Conservation (phyloP, 1,140 invertebrate genomes). For the Eubasilissa regina region DNA sequence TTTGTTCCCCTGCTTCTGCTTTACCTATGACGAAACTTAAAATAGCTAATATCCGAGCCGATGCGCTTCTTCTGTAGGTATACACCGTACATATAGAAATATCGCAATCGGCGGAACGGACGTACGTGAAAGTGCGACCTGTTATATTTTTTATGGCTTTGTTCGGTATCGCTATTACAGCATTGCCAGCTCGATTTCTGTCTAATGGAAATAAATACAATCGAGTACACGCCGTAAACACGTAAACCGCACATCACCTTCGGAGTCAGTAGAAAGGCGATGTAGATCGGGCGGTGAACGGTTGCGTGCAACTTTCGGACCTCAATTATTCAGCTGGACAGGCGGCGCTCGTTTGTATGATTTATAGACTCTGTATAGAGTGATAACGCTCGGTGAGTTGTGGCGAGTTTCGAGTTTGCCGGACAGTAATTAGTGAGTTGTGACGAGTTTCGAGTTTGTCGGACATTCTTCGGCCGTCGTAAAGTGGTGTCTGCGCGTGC, state of each 20-base stretch:
- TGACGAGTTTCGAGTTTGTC: not conserved
- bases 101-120: slow-evolving; percentile 37
- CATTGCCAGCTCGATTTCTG: slow-evolving; percentile 33
- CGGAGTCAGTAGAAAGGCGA: not conserved
- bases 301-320: no score
- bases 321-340: not conserved
- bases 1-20: slow-evolving; percentile 21
- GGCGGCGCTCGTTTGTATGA: no score
- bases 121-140: slow-evolving; percentile 48
- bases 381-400: slow-evolving; percentile 8
- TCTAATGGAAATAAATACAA: not conserved
- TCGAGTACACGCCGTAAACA: not conserved
- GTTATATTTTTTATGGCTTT: slow-evolving; percentile 42
- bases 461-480: not conserved
- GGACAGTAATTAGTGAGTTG: not conserved
- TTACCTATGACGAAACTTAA: slow-evolving; percentile 38
- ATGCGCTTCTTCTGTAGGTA: slow-evolving; percentile 37
- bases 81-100: slow-evolving; percentile 31
- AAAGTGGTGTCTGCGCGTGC: not conserved
- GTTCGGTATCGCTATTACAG: slow-evolving; percentile 22
- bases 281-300: no score
- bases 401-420: not conserved
- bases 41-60: slow-evolving; percentile 43
- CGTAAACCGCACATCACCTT: not conserved
- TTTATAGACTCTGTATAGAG: not conserved